Evolutionary conservation across 2,113 vertebrate species (phyloP).

Genomic region (Tamias sibiricus): DNA sequence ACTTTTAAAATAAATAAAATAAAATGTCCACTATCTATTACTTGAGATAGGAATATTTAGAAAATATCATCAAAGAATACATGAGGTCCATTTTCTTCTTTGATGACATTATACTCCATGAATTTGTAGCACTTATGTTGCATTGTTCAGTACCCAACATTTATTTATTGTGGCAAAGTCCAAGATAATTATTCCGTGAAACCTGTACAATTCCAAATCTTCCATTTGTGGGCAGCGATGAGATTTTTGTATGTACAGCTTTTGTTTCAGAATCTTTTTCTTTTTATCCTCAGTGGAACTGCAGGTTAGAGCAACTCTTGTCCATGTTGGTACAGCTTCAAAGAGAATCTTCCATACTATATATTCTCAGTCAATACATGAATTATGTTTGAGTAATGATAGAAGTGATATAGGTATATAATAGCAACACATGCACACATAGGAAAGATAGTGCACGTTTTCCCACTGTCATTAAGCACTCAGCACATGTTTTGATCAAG

Average conservation of each 20-base stretch:
- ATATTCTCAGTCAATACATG: not conserved
- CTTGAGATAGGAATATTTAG: conserved; percentile 52
- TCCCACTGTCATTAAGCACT: not conserved
- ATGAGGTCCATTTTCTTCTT: conserved; percentile 28
- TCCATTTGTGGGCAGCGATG: not conserved
- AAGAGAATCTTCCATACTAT: not conserved
- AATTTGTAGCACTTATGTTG: conserved; percentile 57
- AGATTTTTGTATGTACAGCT: not conserved
- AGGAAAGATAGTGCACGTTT: not conserved
- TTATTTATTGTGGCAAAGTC: conserved; percentile 54
- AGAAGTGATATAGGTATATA: not conserved
- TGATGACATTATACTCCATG: conserved; percentile 38
- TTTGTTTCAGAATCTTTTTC: not conserved
- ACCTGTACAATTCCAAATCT: not conserved
- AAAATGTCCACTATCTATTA: conserved; percentile 15
- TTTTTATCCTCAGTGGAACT: not conserved
- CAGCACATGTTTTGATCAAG: not conserved
- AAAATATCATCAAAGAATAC: conserved; percentile 35
- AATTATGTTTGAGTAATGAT: not conserved
- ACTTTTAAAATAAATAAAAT: conserved; percentile 64
- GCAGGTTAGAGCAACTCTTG: not conserved
- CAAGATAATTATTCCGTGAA: conserved; percentile 51
- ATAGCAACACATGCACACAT: not conserved
- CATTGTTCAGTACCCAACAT: conserved; percentile 28
- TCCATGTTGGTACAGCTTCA: not conserved